Base-by-base conservation (phyloP, 2,888 invertebrate species). In the Melanophora roralis region DNA sequence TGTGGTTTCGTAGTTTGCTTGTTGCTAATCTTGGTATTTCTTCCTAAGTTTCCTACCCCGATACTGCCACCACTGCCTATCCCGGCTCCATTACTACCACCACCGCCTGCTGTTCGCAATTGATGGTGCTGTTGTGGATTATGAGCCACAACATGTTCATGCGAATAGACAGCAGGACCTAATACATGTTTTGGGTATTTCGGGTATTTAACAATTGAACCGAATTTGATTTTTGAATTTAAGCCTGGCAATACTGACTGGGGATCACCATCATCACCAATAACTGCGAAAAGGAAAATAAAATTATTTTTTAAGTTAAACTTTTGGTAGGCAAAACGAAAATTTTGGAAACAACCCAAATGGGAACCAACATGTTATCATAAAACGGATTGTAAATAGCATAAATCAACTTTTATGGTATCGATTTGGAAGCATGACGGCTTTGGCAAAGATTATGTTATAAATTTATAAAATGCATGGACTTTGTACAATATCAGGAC, bases 141-240 rank as follows among this genome's bases (percentile, higher is more conserved):
- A 1, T 79, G 74, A 5, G 72, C 65, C 9, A 60, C 80, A 47
- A 72, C 49, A 62, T 71, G 71, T 43, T 83, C 84, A 45, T 84
- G 82, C 2, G 85, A 83, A 62, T 83, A 85, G 62, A 92, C 92
- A 8, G 92, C 92, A 12, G 72, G 76, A 53, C 92, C 92, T 83
- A 91, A 91, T 90, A 92, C 92, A 85, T 92, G 92, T 32, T 92
- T 89, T 81, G 92, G 90, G 57, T 77, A 71, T 36, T 77, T 77
- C 0, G 76, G 76, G 57, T 77, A 77, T 65, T 77, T 77, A 16
- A 77, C 76, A 19, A 77, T 77, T 19, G 84, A 84, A 36, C 85
- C 85, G 78, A 84, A 84, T 53, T 84, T 82, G 7, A 85, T 82
- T 67, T 81, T 83, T n/a, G 82, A 55, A 77, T 82, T 64, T 65